Evolutionary conservation across 2,888 invertebrate genomes (phyloP).

Genomic region (Brachypalpus laphriformis): DNA sequence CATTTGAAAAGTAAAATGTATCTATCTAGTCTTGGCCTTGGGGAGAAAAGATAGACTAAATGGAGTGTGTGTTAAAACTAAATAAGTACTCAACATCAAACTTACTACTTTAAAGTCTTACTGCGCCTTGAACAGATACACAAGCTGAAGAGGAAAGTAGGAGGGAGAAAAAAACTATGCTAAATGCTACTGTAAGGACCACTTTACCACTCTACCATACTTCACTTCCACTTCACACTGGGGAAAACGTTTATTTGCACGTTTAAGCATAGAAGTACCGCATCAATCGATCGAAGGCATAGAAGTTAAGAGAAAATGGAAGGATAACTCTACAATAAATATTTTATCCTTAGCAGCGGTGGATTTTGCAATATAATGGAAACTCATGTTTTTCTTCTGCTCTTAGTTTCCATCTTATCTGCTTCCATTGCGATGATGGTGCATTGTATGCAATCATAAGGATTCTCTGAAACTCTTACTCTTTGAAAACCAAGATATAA

Average conservation of each 20-base stretch:
- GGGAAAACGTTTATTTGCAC: conserved; percentile 46
- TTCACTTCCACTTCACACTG: conserved; percentile 26
- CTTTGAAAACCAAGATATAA: conserved; percentile 12
- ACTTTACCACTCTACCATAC: conserved; percentile 42
- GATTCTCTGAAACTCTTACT: not conserved
- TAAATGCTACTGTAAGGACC: conserved; percentile 22
- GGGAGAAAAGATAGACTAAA: not conserved
- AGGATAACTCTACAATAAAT: conserved; percentile 18
- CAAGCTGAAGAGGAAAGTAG: not conserved
- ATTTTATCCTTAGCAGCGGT: conserved; percentile 7
- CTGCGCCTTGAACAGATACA: not conserved
- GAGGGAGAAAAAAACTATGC: not conserved
- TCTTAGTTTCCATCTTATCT: not conserved
- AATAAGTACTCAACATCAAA: conserved; percentile 38
- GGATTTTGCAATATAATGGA: not conserved
- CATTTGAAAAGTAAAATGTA: too few relatives aligned
- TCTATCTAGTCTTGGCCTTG: too few relatives aligned
- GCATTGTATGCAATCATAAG: conserved; percentile 4
- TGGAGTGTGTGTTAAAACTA: not conserved
- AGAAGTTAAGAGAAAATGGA: not conserved
- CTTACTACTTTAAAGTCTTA: conserved; percentile 10
- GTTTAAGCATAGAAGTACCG: conserved; percentile 12
- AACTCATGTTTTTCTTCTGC: not conserved
- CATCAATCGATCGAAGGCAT: conserved; percentile 37
- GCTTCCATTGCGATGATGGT: not conserved